Percentiles rank a stretch among this genome's conserved stretches.
phyloP scores from a whole-genome alignment of 2,888 invertebrate species.

The Cerastoderma edule region DNA sequence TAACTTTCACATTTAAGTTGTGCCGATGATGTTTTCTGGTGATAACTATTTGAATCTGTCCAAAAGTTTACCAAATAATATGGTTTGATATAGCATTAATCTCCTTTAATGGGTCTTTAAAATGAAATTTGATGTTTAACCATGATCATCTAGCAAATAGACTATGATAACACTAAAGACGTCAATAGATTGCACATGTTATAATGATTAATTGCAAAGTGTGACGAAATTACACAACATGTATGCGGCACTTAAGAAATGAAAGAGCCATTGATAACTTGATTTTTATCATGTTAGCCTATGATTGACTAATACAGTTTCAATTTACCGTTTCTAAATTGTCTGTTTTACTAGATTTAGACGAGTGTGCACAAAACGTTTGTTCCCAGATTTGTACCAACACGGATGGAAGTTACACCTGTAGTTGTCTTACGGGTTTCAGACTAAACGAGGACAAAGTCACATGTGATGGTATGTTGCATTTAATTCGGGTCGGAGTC shows the following conservation, averaged over 20 bases:
- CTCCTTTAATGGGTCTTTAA: no score
- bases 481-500: no score
- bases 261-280: background rate
- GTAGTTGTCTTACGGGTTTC: conserved; percentile 46
- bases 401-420: conserved; percentile 41
- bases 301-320: background rate
- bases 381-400: conserved; percentile 51
- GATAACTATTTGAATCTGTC: no score
- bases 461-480: conserved; percentile 32
- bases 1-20: no score
- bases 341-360: conserved; percentile 29
- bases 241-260: no score
- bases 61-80: no score
- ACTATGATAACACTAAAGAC: no score
- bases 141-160: no score
- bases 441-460: conserved; percentile 33
- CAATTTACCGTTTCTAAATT: background rate
- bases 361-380: conserved; percentile 45
- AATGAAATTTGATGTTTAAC: no score
- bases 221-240: background rate
- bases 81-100: no score
- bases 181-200: background rate
- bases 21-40: no score
- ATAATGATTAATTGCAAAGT: background rate
- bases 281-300: background rate